A percentile compares a stretch with the other conserved stretches of the same genome.
Evolutionary conservation across 2,888 invertebrate species (phyloP).

Genomic region (Caenorhabditis macrosperma): DNA sequence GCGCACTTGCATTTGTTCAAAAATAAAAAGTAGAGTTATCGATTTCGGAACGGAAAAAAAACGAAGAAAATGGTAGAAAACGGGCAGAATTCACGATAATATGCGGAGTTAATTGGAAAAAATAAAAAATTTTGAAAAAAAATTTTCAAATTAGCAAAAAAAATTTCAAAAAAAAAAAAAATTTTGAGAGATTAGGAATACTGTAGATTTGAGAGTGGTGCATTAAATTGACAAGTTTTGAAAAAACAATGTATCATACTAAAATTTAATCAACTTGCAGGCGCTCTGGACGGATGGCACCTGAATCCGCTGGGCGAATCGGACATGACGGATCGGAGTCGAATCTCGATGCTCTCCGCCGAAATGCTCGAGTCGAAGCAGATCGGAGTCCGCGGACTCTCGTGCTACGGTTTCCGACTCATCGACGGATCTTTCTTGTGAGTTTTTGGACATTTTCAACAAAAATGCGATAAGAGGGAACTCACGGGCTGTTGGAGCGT

Average conservation of each 20-base stretch:
- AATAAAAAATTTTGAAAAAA: no score
- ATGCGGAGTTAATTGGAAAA: no score
- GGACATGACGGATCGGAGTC: constrained; percentile 71
- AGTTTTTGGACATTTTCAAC: no score
- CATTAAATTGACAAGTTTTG: no score
- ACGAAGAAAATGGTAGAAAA: background rate
- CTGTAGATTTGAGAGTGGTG: no score
- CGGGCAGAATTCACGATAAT: no score
- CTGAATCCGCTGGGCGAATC: constrained; percentile 73
- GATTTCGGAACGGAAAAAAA: background rate
- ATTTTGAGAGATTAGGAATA: background rate
- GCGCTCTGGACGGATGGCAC: constrained; percentile 68
- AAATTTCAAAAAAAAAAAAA: no score
- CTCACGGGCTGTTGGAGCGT: no score
- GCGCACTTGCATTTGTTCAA: constrained; percentile 6
- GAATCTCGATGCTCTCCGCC: constrained; percentile 73
- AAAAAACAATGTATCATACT: no score
- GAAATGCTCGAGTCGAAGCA: constrained; percentile 75
- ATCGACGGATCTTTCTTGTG: constrained; percentile 75
- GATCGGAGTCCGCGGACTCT: constrained; percentile 74
- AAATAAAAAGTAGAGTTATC: background rate
- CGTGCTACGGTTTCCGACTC: constrained; percentile 76
- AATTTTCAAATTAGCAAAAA: no score
- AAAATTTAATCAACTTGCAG: constrained; percentile 35
- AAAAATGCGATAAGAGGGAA: no score